Evolutionary conservation across 2,888 invertebrate species (phyloP).

Genomic region (Drosophila villosipedis): DNA sequence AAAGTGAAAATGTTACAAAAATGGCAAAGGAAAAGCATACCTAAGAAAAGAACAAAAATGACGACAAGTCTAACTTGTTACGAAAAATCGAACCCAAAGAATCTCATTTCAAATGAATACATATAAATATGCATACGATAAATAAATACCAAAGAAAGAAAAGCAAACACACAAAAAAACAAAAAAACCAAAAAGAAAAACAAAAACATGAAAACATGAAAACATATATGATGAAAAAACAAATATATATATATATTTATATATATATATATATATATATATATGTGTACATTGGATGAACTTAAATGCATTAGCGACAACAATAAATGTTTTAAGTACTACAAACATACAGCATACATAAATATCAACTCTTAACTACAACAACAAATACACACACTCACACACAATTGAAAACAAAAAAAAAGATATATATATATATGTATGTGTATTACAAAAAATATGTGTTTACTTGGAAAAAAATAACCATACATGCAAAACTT

Average conservation of each 20-base stretch:
- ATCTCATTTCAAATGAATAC: constrained; percentile 53
- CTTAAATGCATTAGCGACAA: constrained; percentile 48
- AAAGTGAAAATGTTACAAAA: constrained; percentile 1
- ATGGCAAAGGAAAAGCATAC: constrained; percentile 5
- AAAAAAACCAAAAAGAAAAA: no score
- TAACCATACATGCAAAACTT: constrained; percentile 15
- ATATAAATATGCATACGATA: constrained; percentile 21
- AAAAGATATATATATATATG: constrained; percentile 3
- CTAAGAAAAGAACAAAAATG: constrained; percentile 6
- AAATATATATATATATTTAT: constrained; percentile 23
- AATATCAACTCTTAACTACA: constrained; percentile 17
- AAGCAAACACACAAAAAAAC: constrained; percentile 2
- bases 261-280: constrained; percentile 14
- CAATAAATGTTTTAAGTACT: constrained; percentile 33
- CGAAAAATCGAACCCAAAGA: constrained; percentile 44
- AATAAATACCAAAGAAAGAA: constrained; percentile 23
- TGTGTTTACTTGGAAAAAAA: constrained; percentile 40
- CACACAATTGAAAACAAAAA: constrained; percentile 23
- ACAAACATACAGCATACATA: constrained; percentile 6
- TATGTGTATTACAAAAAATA: constrained; percentile 18
- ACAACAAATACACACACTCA: constrained; percentile 9
- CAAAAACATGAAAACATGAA: constrained; percentile 17
- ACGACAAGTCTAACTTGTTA: constrained; percentile 49
- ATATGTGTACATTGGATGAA: constrained; percentile 50
- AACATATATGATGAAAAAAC: not conserved